Evolutionary conservation across 2,113 vertebrate species (phyloP), one percentile per base, ranked within the genome.

Genomic region (Tychaedon coryphoeus): DNA sequence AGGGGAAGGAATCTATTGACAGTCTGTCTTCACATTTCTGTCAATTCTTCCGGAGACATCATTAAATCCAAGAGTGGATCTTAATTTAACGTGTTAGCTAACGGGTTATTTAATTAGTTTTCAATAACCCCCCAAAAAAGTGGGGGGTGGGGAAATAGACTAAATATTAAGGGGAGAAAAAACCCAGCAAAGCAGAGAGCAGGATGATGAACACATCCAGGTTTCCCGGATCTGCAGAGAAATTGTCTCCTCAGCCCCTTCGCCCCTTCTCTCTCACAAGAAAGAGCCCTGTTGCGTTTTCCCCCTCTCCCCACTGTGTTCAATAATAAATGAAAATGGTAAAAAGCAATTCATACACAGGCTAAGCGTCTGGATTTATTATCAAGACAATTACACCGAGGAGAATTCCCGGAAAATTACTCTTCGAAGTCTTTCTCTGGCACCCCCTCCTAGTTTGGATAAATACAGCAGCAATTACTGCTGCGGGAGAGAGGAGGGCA

Each of bases 1-100:
- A 86, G 82, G 81, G 78, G 88, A 95, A 96, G 84, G 81, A 71
- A 94, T 97, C 94, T 96, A 95, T 97, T 88, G 97, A 95, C 96
- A 93, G 94, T 48, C 91, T 95, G 93, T 96, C 96, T 94, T 95
- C 95, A 91, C 94, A 93, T 95, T 92, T 90, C 91, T 96, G 96
- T 97, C 97, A 97, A 97, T 97, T 97, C 93, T 93, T 86, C 95
- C 24, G 4, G 89, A 95, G 67, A 97, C 96, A 96, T 97, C 97
- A 97, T 97, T 97, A 97, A 97, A 97, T 86, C 94, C 92, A 73
- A 86, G 93, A 97, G 95, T 94, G 94, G 95, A 97, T 97, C 96
- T 96, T 94, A 97, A 97, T 97, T 97, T 96, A 97, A 97, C 43
- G 40, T 88, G 94, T 92, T 97, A 92, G 91, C 93, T 94, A 95